phyloP scores from a whole-genome alignment of 2,888 invertebrate genomes.

The Epinotia bilunana region DNA sequence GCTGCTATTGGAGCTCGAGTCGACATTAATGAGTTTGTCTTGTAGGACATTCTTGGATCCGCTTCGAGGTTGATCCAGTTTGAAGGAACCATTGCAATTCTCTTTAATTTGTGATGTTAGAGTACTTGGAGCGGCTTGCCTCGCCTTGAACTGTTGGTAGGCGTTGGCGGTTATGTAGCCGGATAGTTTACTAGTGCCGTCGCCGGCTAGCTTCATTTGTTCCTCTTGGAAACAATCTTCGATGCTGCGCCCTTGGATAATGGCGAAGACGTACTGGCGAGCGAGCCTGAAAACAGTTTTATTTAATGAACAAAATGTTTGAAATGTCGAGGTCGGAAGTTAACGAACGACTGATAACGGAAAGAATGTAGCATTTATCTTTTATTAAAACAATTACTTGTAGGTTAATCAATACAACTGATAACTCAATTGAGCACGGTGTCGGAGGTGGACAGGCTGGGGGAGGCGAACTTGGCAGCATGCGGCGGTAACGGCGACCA shows the following conservation, averaged over 20 bases:
- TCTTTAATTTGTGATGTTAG: slow-evolving; percentile 74
- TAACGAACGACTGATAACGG: background rate
- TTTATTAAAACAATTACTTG: background rate
- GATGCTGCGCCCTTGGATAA: slow-evolving; percentile 86
- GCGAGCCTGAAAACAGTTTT: slow-evolving; percentile 80
- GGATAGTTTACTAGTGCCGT: slow-evolving; percentile 67
- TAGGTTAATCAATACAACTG: slow-evolving; percentile 8
- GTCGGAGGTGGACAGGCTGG: slow-evolving; percentile 87
- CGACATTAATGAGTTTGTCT: slow-evolving; percentile 79
- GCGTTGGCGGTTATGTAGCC: slow-evolving; percentile 81
- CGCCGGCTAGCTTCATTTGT: slow-evolving; percentile 66
- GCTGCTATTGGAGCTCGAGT: slow-evolving; percentile 71
- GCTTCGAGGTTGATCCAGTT: slow-evolving; percentile 68
- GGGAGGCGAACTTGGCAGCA: slow-evolving; percentile 53
- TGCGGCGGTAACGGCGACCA: background rate
- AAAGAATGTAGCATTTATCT: background rate
- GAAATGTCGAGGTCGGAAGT: background rate
- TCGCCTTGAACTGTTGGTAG: slow-evolving; percentile 69
- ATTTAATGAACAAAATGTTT: background rate
- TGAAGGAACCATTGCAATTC: slow-evolving; percentile 63
- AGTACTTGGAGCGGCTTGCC: slow-evolving; percentile 58
- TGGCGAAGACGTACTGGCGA: slow-evolving; percentile 86
- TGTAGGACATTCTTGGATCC: slow-evolving; percentile 75
- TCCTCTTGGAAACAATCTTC: slow-evolving; percentile 86
- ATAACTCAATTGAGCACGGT: slow-evolving; percentile 82